Base-by-base conservation (phyloP, 2,797 vertebrate species). In the Periparus ater region DNA sequence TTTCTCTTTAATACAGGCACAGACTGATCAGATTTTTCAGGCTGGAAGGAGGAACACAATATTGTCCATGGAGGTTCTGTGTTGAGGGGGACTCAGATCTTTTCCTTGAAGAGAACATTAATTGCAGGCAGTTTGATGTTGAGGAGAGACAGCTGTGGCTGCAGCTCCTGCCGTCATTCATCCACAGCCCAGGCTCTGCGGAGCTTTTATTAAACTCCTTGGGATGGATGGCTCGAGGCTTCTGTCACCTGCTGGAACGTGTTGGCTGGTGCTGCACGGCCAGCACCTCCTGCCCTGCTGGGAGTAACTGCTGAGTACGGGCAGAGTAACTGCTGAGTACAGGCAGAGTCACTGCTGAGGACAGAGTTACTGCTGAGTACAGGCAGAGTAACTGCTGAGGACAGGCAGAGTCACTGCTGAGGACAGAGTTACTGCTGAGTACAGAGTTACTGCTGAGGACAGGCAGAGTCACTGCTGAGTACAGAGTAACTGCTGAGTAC, bases 191-290 rank as follows among this genome's bases (percentile, higher is more conserved):
- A 4, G 54, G 25, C 66, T 25, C 68, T 63, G 77, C 70, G 13
- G 26, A 32, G 80, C 57, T 85, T 90, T 97, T 89, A 95, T 96
- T 91, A 86, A 95, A 79, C 55, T 42, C 11, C 55, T 0, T 10
- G 10, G 67, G 80, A 63, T 60, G 83, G 94, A 83, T 96, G 70
- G 19, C 42, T 53, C 58, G 16, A 45, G 58, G 27, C 75, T 89
- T 85, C 80, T 55, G 4, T 68, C 10, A 30, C 63, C 73, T 94
- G 82, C 78, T 40, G 21, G n/a, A n/a, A 20, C 38, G 27, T 21
- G 13, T 62, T 92, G 75, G 85, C 48, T 62, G 60, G n/a, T 38
- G 26, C 9, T 34, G 0, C 0, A 63, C 88, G 72, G 74, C 84
- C 90, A 23, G 0, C 57, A 18, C 60, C 72, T 87, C 80, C 34